A percentile compares a stretch with the other conserved stretches of the same genome.
Evolutionary conservation across 1,140 invertebrate genomes (phyloP).

Genomic region (Caenorhabditis tropicalis): DNA sequence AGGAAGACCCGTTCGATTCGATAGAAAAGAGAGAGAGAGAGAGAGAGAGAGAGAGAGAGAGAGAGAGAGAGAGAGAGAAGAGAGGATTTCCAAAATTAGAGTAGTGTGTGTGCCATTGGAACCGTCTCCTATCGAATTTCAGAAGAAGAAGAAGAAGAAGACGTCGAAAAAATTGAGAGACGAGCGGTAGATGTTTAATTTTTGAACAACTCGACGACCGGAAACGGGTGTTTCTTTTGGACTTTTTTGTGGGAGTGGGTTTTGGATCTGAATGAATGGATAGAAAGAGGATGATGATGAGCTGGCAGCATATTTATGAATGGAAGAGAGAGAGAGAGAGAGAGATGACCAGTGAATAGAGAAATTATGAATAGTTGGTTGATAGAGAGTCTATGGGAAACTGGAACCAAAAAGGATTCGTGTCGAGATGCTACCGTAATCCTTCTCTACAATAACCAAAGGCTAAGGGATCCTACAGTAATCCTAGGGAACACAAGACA

Average conservation of each 20-base stretch:
- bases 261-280: background rate
- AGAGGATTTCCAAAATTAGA: constrained; percentile 15
- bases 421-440: too few species aligned
- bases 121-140: background rate
- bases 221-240: background rate
- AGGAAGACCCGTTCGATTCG: background rate
- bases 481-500: too few species aligned
- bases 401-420: too few species aligned
- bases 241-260: background rate
- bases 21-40: background rate
- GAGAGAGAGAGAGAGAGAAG: background rate
- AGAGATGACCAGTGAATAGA: background rate
- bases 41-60: background rate
- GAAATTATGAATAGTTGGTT: background rate
- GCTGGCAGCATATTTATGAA: background rate
- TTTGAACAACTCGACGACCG: background rate
- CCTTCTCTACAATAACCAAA: too few species aligned
- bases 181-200: background rate
- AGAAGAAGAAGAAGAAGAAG: background rate
- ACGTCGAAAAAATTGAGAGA: background rate
- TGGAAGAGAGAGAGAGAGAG: background rate
- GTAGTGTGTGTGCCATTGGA: too few species aligned
- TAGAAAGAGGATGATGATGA: background rate
- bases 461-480: too few species aligned
- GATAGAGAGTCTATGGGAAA: background rate